Evolutionary conservation across 2,113 vertebrate species (phyloP).

Genomic region (Rousettus leschenaultii): DNA sequence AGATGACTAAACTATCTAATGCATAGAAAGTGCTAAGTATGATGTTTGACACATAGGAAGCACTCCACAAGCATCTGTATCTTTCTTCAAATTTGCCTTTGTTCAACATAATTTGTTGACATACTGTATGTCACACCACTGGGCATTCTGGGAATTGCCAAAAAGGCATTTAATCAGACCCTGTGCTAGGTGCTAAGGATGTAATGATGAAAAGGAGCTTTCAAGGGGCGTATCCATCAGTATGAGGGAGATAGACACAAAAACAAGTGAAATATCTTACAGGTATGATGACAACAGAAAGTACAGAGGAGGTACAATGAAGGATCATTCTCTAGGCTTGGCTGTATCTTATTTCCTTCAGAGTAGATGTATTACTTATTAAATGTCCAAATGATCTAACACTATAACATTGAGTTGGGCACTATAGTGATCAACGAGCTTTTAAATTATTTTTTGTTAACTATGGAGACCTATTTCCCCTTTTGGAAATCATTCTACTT

Average conservation of each 20-base stretch:
- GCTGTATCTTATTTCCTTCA: background rate
- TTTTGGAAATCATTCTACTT: background rate
- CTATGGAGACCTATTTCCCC: background rate
- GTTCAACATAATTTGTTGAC: background rate
- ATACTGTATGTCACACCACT: background rate
- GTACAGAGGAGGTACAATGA: background rate
- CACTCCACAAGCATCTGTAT: background rate
- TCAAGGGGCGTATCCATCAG: background rate
- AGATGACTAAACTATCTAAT: background rate
- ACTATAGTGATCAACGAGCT: background rate
- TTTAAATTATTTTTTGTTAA: background rate
- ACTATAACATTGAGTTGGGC: background rate
- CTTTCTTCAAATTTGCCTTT: constrained; percentile 14
- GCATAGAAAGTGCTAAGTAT: background rate
- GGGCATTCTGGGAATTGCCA: background rate
- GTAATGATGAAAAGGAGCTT: background rate
- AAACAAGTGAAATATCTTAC: background rate
- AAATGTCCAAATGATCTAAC: background rate
- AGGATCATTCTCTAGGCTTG: background rate
- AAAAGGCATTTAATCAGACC: background rate
- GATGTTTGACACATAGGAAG: background rate
- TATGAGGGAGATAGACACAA: background rate
- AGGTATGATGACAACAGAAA: background rate
- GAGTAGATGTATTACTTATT: background rate
- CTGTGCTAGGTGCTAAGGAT: background rate